Evolutionary conservation across 1,140 invertebrate genomes (phyloP), one percentile per base, ranked within the genome.

Genomic region (Drosophila tani): DNA sequence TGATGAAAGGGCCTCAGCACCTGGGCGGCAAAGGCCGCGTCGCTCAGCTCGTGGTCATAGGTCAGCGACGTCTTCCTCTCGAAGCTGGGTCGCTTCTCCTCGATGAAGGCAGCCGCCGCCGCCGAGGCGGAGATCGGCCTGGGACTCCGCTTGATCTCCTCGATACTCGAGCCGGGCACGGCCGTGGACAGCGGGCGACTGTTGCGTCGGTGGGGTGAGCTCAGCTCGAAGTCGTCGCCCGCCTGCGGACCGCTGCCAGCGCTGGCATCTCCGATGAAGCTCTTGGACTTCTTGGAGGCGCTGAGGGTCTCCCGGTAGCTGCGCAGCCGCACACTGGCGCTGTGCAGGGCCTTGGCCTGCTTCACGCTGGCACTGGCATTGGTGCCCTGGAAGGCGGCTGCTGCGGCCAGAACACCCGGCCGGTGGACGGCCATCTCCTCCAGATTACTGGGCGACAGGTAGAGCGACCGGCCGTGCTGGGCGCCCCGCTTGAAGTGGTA

Each of bases 261-360:
- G 35, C 79, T 55, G 29, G 60, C 71, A 55, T 93, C 91, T 11
- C 78, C 80, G 17, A 93, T 93, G 66, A 93, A 93, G 69, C 92
- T 93, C 69, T 93, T 93, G n/a, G 92, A 93, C 65, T 93, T 93
- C 65, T 93, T 93, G 41, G 88, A 84, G 14, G 92, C 92, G 27
- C 84, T 92, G 57, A 93, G 62, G 1, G 81, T 83, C 64, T 93
- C 92, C 7, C 92, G 79, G 58, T 93, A 93, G 55, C 87, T 91
- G 47, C 90, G 81, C 68, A 93, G 60, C 5, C 91, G 78, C 19
- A 93, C 79, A 53, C 92, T 93, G 53, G 92, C 90, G 59, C 92
- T 93, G 60, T 93, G 91, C 62, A 92, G 49, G 49, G 91, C 91
- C 59, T 93, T 93, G n/a, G 92, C 85, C 75, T 92, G 91, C 59